phyloP scores from a whole-genome alignment of 2,113 vertebrate genomes.

The Reinhardtius hippoglossoides region DNA sequence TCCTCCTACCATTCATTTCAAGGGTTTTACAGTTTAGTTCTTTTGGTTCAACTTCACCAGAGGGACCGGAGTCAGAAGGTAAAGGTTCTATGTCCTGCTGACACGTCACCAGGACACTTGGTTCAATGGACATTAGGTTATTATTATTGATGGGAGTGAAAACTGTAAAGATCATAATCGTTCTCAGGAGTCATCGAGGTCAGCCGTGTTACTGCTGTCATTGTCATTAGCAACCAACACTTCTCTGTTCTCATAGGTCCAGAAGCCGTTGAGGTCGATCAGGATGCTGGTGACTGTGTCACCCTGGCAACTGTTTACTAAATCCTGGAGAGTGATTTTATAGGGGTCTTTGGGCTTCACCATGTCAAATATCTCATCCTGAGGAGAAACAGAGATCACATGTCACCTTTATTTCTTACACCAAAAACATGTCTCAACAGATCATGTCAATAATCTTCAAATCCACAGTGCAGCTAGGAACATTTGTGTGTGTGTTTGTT shows the following conservation, averaged over 20 bases:
- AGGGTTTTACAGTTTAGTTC: not conserved
- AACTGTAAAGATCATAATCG: not conserved
- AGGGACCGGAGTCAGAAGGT: not conserved
- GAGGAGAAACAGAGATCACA: constrained; percentile 32
- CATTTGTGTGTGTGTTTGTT: no score
- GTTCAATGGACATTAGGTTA: not conserved
- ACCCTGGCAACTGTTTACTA: constrained; percentile 97
- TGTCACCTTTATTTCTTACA: not conserved
- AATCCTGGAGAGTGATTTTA: constrained; percentile 95
- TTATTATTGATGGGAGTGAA: not conserved
- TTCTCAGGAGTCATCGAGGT: constrained; percentile 88
- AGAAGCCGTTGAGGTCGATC: constrained; percentile 98
- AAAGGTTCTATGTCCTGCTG: not conserved
- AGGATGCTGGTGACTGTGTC: constrained; percentile 97
- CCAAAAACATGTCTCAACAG: not conserved
- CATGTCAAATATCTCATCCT: constrained; percentile 99
- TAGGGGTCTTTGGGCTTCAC: constrained; percentile 97
- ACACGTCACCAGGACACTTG: not conserved
- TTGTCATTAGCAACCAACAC: constrained; percentile 92
- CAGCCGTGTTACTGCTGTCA: constrained; percentile 83
- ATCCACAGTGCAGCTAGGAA: not conserved
- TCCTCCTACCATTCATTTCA: not conserved
- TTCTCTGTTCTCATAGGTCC: constrained; percentile 98
- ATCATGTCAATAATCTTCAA: not conserved
- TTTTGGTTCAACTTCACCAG: not conserved